Evolutionary conservation across 1,140 invertebrate species (phyloP).

Genomic region (Choristoneura fumiferana): DNA sequence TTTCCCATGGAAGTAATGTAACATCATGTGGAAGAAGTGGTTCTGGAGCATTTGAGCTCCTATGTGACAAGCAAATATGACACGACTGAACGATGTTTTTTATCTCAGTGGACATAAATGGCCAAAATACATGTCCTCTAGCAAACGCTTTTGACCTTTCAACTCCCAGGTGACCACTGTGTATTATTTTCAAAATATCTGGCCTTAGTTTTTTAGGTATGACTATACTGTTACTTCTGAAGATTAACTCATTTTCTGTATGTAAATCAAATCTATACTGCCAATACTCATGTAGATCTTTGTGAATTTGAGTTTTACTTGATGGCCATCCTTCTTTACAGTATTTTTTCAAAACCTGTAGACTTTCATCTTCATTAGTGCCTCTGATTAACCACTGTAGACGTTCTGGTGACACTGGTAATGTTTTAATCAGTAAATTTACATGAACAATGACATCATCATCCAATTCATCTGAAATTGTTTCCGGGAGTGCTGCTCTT

Average conservation of each 20-base stretch:
- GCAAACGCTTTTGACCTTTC: conserved; percentile 31
- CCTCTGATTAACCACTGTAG: conserved; percentile 22
- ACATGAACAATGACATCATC: conserved; percentile 21
- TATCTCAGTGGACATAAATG: conserved; percentile 30
- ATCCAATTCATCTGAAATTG: conserved; percentile 2
- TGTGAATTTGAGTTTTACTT: no score
- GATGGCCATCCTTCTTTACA: no score
- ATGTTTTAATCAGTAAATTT: conserved; percentile 27
- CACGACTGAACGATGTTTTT: conserved; percentile 29
- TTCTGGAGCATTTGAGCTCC: conserved; percentile 24
- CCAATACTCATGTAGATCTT: no score
- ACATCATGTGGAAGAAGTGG: conserved; percentile 27
- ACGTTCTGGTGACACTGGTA: conserved; percentile 27
- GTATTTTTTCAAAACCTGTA: no score
- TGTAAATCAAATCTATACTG: no score
- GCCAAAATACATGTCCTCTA: conserved; percentile 30
- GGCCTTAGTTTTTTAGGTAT: conserved; percentile 29
- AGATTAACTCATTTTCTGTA: no score
- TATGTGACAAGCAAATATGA: conserved; percentile 27
- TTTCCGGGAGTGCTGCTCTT: conserved; percentile 26
- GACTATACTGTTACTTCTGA: conserved; percentile 30
- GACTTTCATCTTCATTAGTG: conserved; percentile 24
- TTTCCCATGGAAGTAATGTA: conserved; percentile 31
- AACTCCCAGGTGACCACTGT: conserved; percentile 30
- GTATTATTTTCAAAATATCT: conserved; percentile 33